Base-by-base conservation (phyloP, 2,888 invertebrate species). In the Lacanobia wlatinum region DNA sequence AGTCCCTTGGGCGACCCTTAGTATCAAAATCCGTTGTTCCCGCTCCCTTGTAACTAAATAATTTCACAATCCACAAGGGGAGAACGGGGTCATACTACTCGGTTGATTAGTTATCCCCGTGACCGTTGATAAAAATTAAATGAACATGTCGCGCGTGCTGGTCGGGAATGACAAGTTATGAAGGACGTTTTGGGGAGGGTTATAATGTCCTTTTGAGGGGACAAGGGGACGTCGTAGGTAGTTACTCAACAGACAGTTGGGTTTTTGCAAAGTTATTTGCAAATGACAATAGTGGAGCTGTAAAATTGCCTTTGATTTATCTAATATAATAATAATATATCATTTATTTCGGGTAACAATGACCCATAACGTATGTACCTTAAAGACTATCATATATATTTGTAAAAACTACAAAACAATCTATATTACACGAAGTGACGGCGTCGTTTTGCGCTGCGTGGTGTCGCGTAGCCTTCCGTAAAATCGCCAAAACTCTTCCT, bases 61-160 rank as follows among this genome's bases (percentile, higher is more conserved):
- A 84, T 87, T 87, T 87, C 69, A 80, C 82, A 83, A 86, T 74
- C 58, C 78, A 64, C 80, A 63, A 66, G 81, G 78, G 86, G 70
- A 67, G 67, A 70, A 67, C 62, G 68, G 78, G 81, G 84, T 83
- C 80, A 65, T 74, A 76, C 69, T 86, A 86, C 74, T 84, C 77
- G 80, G 78, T 88, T 84, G 81, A 84, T 83, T 86, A 76, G 82
- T 76, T 84, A 77, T 70, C 60, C 71, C 38, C 23, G 67, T 60
- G 69, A 72, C 74, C 70, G 64, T 56, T 60, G 67, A 75, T 79
- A 70, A 75, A 80, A 75, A 79, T 83, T 79, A 70, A 79, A 78
- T 78, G 70, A 70, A 73, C 55, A 67, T 76, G 77, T 67, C 58
- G 56, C 46, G 61, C 60, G 28, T 16, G 50, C 52, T 76, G 56